Evolutionary conservation across 2,888 invertebrate genomes (phyloP).

Genomic region (Diogma glabrata): DNA sequence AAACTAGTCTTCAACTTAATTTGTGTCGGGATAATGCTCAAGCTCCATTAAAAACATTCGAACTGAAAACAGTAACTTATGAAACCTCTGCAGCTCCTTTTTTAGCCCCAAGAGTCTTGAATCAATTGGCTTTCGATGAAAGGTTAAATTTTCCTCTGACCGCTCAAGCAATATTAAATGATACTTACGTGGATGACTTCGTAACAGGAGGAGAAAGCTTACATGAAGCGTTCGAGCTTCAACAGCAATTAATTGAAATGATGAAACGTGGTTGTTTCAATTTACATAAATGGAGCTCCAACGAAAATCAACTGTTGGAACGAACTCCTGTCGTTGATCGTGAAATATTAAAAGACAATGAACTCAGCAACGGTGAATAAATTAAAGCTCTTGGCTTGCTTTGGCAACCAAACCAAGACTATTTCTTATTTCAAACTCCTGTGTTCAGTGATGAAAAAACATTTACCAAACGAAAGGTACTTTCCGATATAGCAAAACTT

Average conservation of each 20-base stretch:
- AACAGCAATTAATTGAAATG: no score
- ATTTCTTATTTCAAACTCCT: neutral
- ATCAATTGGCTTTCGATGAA: conserved; percentile 17
- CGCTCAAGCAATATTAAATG: conserved; percentile 8
- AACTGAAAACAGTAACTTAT: conserved; percentile 9
- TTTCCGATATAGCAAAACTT: neutral
- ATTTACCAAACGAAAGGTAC: neutral
- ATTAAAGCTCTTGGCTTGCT: neutral
- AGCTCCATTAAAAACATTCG: conserved; percentile 11
- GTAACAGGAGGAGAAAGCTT: conserved; percentile 14
- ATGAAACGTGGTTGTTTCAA: neutral
- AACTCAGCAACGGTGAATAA: neutral
- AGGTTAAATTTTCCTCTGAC: conserved; percentile 12
- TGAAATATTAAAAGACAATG: neutral
- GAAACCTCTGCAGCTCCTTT: conserved; percentile 14
- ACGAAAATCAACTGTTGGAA: neutral
- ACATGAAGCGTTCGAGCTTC: no score
- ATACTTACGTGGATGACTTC: conserved; percentile 19
- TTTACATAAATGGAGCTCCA: neutral
- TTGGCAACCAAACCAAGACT: neutral
- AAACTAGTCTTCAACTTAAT: conserved; percentile 14
- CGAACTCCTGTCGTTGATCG: neutral
- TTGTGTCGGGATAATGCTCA: conserved; percentile 11
- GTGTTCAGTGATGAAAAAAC: neutral
- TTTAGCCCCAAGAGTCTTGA: conserved; percentile 9